These are phyloP conservation scores for Clupea harengus DNA, from an alignment of 2,113 vertebrate genomes.

Conservation along the genomic window DNA sequence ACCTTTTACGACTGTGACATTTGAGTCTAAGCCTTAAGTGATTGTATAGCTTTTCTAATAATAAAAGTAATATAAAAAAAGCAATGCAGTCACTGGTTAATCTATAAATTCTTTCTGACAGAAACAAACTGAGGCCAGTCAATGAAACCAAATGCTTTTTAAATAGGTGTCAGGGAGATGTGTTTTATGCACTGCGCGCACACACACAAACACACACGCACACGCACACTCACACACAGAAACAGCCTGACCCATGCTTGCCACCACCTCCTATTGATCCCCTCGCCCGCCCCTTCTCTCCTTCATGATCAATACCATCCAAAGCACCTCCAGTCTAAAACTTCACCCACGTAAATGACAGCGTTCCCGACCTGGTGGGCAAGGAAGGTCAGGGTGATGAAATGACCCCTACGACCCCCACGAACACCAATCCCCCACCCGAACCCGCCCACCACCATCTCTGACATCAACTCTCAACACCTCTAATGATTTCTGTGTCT, in stretches of 20 bases:
- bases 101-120: neutral
- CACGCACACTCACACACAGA: slow-evolving; percentile 19
- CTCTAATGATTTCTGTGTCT: neutral
- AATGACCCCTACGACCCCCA: slow-evolving; percentile 39
- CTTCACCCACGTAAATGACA: slow-evolving; percentile 60
- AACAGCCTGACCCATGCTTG: neutral
- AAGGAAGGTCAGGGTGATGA: slow-evolving; percentile 49
- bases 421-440: neutral
- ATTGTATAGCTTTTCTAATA: neutral
- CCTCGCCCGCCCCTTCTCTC: slow-evolving; percentile 34
- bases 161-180: slow-evolving; percentile 17
- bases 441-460: neutral
- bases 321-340: slow-evolving; percentile 57
- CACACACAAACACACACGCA: slow-evolving; percentile 14
- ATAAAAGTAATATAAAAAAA: neutral
- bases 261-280: slow-evolving; percentile 38
- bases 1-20: neutral
- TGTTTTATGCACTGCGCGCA: slow-evolving; percentile 31
- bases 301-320: slow-evolving; percentile 64
- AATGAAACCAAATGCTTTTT: neutral
- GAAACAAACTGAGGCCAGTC: neutral
- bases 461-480: neutral
- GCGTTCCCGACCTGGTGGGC: slow-evolving; percentile 45
- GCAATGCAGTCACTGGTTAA: neutral
- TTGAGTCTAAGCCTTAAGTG: neutral